phyloP scores from a whole-genome alignment of 53 echinoderm and acorn worm genomes.

The Actinopyga echinites region DNA sequence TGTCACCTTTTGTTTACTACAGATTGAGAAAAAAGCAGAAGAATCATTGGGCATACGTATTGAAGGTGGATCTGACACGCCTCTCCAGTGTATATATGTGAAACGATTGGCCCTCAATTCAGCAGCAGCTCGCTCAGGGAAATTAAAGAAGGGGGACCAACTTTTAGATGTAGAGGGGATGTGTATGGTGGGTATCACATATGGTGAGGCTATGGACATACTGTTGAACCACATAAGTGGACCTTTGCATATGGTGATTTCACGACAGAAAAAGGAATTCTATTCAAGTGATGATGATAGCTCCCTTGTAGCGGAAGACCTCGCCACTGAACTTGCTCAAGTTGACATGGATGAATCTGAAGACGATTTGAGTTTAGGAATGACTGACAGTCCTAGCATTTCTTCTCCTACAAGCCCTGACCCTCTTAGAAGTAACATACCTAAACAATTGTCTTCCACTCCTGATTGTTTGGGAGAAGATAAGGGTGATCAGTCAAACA shows the following conservation, averaged over 20 bases:
- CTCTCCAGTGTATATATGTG: slow-evolving; percentile 81
- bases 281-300: slow-evolving; percentile 40
- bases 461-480: background rate
- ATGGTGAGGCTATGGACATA: slow-evolving; percentile 80
- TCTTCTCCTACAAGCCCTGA: background rate
- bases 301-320: slow-evolving; percentile 58
- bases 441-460: slow-evolving; percentile 10
- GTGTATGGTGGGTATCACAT: slow-evolving; percentile 89
- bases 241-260: slow-evolving; percentile 70
- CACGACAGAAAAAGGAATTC: slow-evolving; percentile 69
- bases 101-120: slow-evolving; percentile 56
- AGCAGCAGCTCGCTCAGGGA: slow-evolving; percentile 64
- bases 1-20: background rate
- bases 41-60: slow-evolving; percentile 82
- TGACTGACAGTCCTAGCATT: background rate
- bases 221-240: slow-evolving; percentile 57
- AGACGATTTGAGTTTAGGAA: background rate
- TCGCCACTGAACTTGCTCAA: slow-evolving; percentile 76
- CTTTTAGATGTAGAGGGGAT: slow-evolving; percentile 85
- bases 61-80: slow-evolving; percentile 81
- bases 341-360: slow-evolving; percentile 26
- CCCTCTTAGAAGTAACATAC: background rate
- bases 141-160: slow-evolving; percentile 79
- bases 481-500: background rate
- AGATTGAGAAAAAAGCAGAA: slow-evolving; percentile 66